Evolutionary conservation across 2,797 vertebrate species (phyloP).

Genomic region (Pelobates cultripes): DNA sequence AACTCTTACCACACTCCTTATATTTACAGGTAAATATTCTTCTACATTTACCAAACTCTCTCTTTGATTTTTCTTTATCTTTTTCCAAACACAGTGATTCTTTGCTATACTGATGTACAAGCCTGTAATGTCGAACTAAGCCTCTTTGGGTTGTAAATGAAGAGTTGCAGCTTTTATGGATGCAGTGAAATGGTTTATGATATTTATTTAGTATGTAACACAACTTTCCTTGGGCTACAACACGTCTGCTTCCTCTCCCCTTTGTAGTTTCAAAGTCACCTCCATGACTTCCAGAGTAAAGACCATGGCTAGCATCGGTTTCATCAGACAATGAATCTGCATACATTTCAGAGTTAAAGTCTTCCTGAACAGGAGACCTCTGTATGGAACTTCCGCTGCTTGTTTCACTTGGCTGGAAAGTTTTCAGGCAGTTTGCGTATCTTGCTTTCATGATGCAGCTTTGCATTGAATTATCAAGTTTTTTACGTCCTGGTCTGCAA

Average conservation of each 20-base stretch:
- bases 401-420: constrained; percentile 24
- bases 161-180: constrained; percentile 89
- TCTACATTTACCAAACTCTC: constrained; percentile 80
- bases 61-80: constrained; percentile 81
- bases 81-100: constrained; percentile 91
- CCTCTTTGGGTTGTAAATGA: constrained; percentile 91
- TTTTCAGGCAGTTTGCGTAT: neutral
- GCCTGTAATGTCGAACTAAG: constrained; percentile 90
- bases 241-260: constrained; percentile 84
- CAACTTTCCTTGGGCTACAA: constrained; percentile 88
- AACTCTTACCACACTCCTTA: constrained; percentile 82
- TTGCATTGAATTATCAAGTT: constrained; percentile 32
- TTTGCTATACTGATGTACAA: constrained; percentile 90
- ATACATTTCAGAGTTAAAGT: constrained; percentile 71
- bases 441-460: constrained; percentile 7
- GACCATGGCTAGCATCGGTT: constrained; percentile 60
- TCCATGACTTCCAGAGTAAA: constrained; percentile 66
- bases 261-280: constrained; percentile 74
- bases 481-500: constrained; percentile 63
- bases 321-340: constrained; percentile 75
- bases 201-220: constrained; percentile 92
- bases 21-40: constrained; percentile 80
- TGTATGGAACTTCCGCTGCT: constrained; percentile 2
- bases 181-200: constrained; percentile 94
- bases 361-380: constrained; percentile 68